Evolutionary conservation across 2,797 vertebrate genomes (phyloP), one percentile per base, ranked within the genome.

Genomic region (Neoniphon sammara): DNA sequence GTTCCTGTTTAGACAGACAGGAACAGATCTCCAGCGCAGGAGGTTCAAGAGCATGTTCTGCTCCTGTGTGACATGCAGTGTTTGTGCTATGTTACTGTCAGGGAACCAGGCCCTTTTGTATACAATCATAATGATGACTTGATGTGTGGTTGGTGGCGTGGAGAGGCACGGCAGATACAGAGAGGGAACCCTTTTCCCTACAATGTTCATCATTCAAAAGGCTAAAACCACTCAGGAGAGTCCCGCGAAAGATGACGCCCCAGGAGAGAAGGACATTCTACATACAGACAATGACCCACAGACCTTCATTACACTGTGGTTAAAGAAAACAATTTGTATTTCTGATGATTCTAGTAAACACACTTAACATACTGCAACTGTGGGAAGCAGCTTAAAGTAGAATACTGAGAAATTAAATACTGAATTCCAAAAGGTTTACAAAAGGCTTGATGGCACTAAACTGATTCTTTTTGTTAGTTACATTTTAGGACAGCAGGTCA

Each of bases 91-190:
- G 66, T 67, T 70, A 0, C 9, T 21, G 23, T 47, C 4, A 10
- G 70, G 56, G 83, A 61, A 50, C 46, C 39, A 31, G 18, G 52
- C 27, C 39, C 68, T 50, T 69, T 62, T 56, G 49, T 47, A 69
- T 88, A 81, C 83, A 89, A 82, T 89, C 77, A 73, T 85, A 47
- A 77, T 18, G 17, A 81, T 46, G 60, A 70, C 50, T 5, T 78
- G 66, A 64, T 34, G 20, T 67, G 76, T 53, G 53, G 58, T 70
- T 64, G 64, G 69, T 60, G 82, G 80, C 75, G 85, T 77, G 73
- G 62, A 81, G 70, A 86, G 68, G 73, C 81, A 75, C 75, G 68
- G 58, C 65, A 73, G 78, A 55, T 18, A 72, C 20, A 49, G 23
- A 70, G 42, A 73, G 15, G 53, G 14, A 52, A 55, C 15, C 7